These are phyloP conservation scores for Aix galericulata DNA, from an alignment of 2,113 vertebrate species.

Conservation along the genomic window DNA sequence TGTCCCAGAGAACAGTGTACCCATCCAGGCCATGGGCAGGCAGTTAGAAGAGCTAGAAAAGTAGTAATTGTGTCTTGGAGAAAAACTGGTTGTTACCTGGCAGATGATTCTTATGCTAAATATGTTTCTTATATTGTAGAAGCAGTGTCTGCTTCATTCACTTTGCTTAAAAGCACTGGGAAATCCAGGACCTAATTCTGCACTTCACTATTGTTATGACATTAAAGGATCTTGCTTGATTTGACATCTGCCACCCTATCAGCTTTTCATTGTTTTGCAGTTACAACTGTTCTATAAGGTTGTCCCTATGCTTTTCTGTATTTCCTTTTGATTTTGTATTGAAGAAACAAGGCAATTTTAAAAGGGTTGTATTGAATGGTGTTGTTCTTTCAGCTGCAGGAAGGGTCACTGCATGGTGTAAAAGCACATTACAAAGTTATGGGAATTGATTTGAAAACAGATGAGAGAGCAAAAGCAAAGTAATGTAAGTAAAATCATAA, in stretches of 20 bases:
- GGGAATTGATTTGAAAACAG: constrained; percentile 56
- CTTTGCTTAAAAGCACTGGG: background rate
- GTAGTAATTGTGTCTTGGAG: background rate
- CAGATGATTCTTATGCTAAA: background rate
- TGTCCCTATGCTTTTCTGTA: background rate
- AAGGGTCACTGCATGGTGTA: background rate
- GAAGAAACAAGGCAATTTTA: background rate
- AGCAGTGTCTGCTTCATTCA: background rate
- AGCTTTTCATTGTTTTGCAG: background rate
- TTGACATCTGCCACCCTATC: background rate
- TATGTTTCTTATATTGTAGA: too few relatives aligned
- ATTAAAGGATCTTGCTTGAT: background rate
- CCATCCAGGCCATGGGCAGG: too few relatives aligned
- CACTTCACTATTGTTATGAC: background rate
- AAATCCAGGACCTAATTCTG: background rate
- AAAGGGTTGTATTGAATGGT: background rate
- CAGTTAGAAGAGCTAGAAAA: background rate
- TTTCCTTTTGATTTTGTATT: background rate
- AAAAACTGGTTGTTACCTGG: background rate
- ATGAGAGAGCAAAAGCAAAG: constrained; percentile 20
- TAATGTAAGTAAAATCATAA: constrained; percentile 70
- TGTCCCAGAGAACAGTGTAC: too few relatives aligned
- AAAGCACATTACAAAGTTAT: constrained; percentile 18
- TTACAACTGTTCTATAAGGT: background rate
- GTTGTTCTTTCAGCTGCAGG: background rate